A percentile compares a stretch with the other conserved stretches of the same genome.
Evolutionary conservation across 2,113 vertebrate species (phyloP).

Genomic region (Beaufortia kweichowensis): DNA sequence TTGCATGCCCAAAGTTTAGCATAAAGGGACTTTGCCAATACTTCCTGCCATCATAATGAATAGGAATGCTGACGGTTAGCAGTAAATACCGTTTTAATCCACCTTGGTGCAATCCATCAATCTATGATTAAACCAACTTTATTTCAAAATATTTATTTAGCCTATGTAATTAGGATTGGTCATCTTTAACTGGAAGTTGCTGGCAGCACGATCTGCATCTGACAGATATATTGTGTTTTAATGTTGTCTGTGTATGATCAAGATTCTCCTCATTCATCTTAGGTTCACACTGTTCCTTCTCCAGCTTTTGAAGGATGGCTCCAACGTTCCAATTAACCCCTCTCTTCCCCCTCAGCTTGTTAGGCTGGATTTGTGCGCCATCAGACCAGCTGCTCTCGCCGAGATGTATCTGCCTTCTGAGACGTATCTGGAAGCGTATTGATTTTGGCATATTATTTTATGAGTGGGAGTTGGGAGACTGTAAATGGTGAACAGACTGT

Average conservation of each 20-base stretch:
- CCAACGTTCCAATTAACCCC: slow-evolving; percentile 38
- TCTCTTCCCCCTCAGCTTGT: slow-evolving; percentile 21
- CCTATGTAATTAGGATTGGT: background rate
- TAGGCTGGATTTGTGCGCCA: slow-evolving; percentile 35
- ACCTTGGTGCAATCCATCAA: background rate
- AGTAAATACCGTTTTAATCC: no score
- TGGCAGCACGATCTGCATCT: slow-evolving; percentile 2
- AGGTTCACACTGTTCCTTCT: slow-evolving; percentile 19
- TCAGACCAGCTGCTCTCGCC: slow-evolving; percentile 10
- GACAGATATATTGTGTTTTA: slow-evolving; percentile 27
- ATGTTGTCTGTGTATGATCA: background rate
- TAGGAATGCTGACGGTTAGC: no score
- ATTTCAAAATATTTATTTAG: slow-evolving; percentile 9
- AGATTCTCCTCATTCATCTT: slow-evolving; percentile 32
- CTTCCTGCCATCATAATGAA: no score
- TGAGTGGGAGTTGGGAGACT: slow-evolving; percentile 14
- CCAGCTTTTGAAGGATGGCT: slow-evolving; percentile 30
- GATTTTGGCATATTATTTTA: slow-evolving; percentile 38
- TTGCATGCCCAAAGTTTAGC: no score
- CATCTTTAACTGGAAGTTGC: background rate
- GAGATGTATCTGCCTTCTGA: slow-evolving; percentile 25
- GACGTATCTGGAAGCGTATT: slow-evolving; percentile 30
- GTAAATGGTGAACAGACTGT: slow-evolving; percentile 46
- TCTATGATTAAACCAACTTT: background rate
- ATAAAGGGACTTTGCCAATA: no score